Conservation (phyloP, 2,888 invertebrate genomes). For the Syrphus vitripennis region DNA sequence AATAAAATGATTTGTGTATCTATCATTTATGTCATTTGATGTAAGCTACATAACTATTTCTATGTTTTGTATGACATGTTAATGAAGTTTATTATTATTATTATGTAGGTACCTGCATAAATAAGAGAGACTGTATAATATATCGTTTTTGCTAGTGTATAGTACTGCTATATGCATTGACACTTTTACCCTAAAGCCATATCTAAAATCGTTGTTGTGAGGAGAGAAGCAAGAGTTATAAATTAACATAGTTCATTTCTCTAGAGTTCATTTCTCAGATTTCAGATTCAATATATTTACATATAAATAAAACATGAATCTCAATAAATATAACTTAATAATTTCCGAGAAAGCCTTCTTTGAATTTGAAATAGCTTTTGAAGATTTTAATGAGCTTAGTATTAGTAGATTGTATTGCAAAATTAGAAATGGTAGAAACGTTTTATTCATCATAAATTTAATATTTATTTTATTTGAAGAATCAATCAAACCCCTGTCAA, state of each 20-base stretch:
- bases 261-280: background rate
- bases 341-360: background rate
- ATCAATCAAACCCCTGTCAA: too few relatives aligned
- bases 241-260: background rate
- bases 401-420: too few relatives aligned
- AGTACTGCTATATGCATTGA: background rate
- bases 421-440: too few relatives aligned
- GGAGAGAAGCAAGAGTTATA: background rate
- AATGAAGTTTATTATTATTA: background rate
- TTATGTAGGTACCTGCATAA: constrained; percentile 5
- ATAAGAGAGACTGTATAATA: background rate
- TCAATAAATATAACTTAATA: too few relatives aligned
- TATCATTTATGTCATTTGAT: background rate
- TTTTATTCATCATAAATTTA: too few relatives aligned
- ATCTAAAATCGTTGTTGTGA: background rate
- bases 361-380: too few relatives aligned
- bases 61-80: background rate
- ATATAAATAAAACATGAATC: background rate
- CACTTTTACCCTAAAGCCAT: background rate
- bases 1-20: background rate
- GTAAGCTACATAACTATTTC: background rate
- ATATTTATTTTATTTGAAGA: too few relatives aligned
- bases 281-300: too few relatives aligned
- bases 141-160: background rate
- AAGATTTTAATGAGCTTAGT: too few relatives aligned